Evolutionary conservation across 2,797 vertebrate species (phyloP).

Genomic region (Rachycentron canadum): DNA sequence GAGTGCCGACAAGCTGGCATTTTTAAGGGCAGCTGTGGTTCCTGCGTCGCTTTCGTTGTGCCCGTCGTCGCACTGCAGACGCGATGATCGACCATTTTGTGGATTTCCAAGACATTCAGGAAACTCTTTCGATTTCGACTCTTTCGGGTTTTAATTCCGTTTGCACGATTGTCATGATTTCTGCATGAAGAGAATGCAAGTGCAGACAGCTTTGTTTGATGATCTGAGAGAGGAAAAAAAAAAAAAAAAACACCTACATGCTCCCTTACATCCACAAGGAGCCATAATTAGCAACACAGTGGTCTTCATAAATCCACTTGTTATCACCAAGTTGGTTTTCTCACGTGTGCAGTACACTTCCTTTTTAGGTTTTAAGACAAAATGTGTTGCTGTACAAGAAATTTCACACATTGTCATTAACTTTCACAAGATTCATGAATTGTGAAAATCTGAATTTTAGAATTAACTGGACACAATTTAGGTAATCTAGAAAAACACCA

Average conservation of each 20-base stretch:
- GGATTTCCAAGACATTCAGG: slow-evolving; percentile 31
- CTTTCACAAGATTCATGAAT: background rate
- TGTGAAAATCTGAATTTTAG: background rate
- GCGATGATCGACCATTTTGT: slow-evolving; percentile 64
- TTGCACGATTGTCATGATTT: slow-evolving; percentile 39
- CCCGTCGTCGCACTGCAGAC: slow-evolving; percentile 58
- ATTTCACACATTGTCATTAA: background rate
- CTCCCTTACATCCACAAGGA: slow-evolving; percentile 49
- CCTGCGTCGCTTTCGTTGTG: slow-evolving; percentile 43
- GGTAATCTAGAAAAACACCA: background rate
- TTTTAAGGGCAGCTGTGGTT: slow-evolving; percentile 79
- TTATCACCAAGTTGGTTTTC: slow-evolving; percentile 44
- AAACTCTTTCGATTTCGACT: slow-evolving; percentile 35
- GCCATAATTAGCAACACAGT: slow-evolving; percentile 68
- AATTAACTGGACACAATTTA: background rate
- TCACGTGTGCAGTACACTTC: slow-evolving; percentile 30
- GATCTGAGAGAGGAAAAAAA: slow-evolving; percentile 28
- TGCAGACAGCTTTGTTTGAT: slow-evolving; percentile 62
- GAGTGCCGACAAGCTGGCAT: slow-evolving; percentile 76
- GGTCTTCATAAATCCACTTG: slow-evolving; percentile 63
- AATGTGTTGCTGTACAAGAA: background rate
- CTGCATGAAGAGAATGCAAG: slow-evolving; percentile 46
- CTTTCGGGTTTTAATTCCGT: slow-evolving; percentile 64
- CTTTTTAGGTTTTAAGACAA: slow-evolving; percentile 20
- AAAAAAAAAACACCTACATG: slow-evolving; percentile 42